Conservation (phyloP, 2,113 vertebrate species). For the Leptocoma aspasia region DNA sequence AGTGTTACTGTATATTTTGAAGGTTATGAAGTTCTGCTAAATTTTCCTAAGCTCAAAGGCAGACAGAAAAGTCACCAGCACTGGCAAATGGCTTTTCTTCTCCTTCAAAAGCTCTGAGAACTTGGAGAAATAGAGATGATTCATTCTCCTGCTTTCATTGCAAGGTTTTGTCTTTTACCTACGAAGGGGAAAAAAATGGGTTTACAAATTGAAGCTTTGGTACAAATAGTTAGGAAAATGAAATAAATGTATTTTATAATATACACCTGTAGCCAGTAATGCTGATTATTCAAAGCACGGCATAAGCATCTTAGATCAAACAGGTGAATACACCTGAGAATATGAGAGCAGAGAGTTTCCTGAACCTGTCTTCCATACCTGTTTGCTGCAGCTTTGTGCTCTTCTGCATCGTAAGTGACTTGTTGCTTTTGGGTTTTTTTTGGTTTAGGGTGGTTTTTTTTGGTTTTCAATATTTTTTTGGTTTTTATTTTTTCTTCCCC, state of each 20-base stretch:
- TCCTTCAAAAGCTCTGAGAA: background rate
- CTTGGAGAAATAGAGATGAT: background rate
- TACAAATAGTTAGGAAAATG: background rate
- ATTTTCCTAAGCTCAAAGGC: background rate
- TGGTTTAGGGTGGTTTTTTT: background rate
- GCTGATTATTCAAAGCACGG: background rate
- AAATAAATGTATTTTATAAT: background rate
- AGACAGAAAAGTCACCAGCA: background rate
- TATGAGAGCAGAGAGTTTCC: background rate
- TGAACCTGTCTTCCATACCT: background rate
- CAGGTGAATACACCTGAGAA: background rate
- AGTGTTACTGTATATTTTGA: background rate
- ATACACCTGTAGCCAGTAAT: background rate
- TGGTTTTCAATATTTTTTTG: too few species aligned
- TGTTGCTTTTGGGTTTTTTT: background rate
- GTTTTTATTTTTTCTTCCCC: background rate
- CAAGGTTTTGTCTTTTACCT: background rate
- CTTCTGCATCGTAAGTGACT: background rate
- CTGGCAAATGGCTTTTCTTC: background rate
- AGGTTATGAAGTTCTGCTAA: background rate
- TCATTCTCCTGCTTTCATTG: background rate
- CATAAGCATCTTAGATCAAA: background rate
- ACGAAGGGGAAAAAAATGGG: background rate
- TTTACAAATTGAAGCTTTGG: background rate
- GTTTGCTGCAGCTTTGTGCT: background rate